Conservation (phyloP, 2,797 vertebrate species). For the Channa striata region DNA sequence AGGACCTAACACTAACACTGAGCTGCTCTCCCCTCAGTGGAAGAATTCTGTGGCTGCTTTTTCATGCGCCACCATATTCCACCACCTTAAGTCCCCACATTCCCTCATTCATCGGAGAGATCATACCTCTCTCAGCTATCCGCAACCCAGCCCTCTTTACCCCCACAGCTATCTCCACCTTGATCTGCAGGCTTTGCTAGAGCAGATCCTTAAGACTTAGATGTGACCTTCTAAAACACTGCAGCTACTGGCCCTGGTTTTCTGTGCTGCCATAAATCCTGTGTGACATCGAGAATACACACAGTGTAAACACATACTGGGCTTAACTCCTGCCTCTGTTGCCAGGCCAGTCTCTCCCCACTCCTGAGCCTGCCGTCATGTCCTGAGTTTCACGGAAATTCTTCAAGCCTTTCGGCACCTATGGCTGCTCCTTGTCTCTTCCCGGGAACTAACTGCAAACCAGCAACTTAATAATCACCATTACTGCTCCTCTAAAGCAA, state of each 20-base stretch:
- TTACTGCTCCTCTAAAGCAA: conserved; percentile 41
- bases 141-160: neutral
- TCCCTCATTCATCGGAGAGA: conserved; percentile 40
- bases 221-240: conserved; percentile 39
- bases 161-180: conserved; percentile 17
- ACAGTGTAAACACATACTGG: conserved; percentile 37
- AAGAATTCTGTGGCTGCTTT: conserved; percentile 36
- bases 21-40: conserved; percentile 56
- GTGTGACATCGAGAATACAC: conserved; percentile 38
- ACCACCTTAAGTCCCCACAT: conserved; percentile 23
- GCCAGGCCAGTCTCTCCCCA: conserved; percentile 35
- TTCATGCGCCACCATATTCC: conserved; percentile 16
- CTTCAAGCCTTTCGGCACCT: conserved; percentile 56
- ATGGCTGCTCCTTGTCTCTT: conserved; percentile 60
- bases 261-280: conserved; percentile 10
- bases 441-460: conserved; percentile 55
- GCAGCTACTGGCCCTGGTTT: conserved; percentile 33
- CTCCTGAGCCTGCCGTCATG: conserved; percentile 53
- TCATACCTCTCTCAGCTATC: conserved; percentile 31
- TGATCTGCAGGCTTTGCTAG: conserved; percentile 63
- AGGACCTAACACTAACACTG: conserved; percentile 45
- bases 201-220: conserved; percentile 70
- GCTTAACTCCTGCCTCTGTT: conserved; percentile 31
- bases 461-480: conserved; percentile 66
- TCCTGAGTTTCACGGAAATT: conserved; percentile 61